These are phyloP conservation scores for Corythornis madagascariensis DNA, from an alignment of 2,113 vertebrate genomes.

Conservation along the genomic window DNA sequence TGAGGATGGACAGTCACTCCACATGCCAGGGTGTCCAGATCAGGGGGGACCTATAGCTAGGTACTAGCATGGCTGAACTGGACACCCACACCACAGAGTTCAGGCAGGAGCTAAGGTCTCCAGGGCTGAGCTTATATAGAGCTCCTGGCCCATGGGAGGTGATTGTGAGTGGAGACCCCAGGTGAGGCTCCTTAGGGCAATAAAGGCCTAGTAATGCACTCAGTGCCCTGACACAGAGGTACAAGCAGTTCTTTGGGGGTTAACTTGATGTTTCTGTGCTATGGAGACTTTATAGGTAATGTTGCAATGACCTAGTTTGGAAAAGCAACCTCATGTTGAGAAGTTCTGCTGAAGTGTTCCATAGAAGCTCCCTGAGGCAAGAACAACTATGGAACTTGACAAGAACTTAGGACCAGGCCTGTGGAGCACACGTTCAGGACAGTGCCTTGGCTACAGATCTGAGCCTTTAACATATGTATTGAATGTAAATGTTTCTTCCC, in stretches of 20 bases:
- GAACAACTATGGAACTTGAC: neutral
- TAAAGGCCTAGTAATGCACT: neutral
- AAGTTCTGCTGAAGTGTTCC: neutral
- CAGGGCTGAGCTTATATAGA: neutral
- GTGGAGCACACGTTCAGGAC: neutral
- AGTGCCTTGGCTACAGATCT: neutral
- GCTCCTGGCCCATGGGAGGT: neutral
- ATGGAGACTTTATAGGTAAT: neutral
- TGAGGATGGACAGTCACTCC: neutral
- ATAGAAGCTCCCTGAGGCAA: neutral
- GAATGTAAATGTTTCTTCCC: neutral
- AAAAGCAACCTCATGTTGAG: neutral
- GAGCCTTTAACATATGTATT: neutral
- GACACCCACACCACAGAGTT: neutral
- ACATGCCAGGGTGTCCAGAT: accelerated
- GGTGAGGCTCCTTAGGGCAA: neutral
- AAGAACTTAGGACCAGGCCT: neutral
- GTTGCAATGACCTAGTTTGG: neutral
- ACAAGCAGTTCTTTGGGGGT: neutral
- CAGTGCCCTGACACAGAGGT: neutral
- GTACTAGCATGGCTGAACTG: accelerated
- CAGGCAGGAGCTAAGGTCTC: accelerated
- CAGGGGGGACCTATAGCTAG: neutral
- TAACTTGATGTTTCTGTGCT: neutral
- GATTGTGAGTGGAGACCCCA: neutral